Evolutionary conservation across 2,888 invertebrate genomes (phyloP), one percentile per base, ranked within the genome.

Genomic region (Agrilus biguttatus): DNA sequence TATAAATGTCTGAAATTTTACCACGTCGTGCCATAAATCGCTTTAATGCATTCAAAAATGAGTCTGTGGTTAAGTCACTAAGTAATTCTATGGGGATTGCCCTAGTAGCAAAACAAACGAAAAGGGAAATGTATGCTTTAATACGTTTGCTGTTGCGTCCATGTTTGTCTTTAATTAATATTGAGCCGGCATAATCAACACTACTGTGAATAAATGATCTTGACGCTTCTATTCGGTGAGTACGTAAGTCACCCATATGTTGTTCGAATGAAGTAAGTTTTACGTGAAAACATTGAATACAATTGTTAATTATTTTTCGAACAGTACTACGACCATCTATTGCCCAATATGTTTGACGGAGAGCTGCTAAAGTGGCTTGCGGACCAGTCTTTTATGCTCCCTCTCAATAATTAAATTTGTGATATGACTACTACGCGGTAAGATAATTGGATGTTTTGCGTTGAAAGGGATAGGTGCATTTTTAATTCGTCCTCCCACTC

Each of bases 131-230:
- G 32, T 46, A 48, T 33, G 48, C 6, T 40, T 51, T 45, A 13
- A 41, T 14, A 35, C 23, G 33, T 2, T 33, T 43, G 2, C 45
- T 40, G 33, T 48, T 48, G 21, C 54, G 41, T 28, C 42, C 36
- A 32, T 44, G 47, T n/a, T 45, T 40, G 38, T 50, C 47, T 14
- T 47, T 43, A n/a, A 55, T 39, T 7, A 43, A 38, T 37, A 55
- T 47, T 4, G 57, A 54, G 2, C 57, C 57, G n/a, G 50, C 53
- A 46, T 49, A 57, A 42, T 59, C 57, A 1, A 56, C 39, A 2
- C 55, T 56, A 33, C 44, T 37, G 10, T 47, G 47, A 6, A 40
- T 42, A 47, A 59, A 59, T 37, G 57, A 49, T 12, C 51, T 41
- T 8, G 47, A 33, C 6, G 50, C 48, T 2, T 40, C 47, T 1